Conservation (phyloP, 2,113 vertebrate genomes). For the Microcebus tavaratra region DNA sequence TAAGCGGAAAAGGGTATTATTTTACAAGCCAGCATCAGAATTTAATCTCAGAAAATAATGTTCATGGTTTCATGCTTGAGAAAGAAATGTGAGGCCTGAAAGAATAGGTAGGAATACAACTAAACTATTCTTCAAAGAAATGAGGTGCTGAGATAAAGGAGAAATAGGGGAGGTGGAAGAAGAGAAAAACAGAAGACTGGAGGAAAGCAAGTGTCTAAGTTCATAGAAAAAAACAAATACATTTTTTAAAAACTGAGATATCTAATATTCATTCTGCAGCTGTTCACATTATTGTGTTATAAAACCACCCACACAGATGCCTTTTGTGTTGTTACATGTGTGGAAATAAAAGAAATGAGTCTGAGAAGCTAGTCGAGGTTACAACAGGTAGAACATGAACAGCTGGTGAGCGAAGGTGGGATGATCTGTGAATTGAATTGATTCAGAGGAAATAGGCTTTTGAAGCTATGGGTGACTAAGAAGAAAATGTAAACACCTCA, state of each 20-base stretch:
- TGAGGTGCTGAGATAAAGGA: neutral
- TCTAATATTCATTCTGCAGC: neutral
- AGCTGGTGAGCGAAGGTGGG: neutral
- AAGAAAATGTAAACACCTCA: neutral
- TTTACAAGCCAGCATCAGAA: neutral
- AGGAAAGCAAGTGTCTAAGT: neutral
- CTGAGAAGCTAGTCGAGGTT: neutral
- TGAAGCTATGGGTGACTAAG: neutral
- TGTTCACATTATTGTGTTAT: neutral
- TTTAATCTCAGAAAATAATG: neutral
- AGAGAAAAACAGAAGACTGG: neutral
- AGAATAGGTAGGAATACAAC: neutral
- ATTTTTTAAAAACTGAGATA: neutral
- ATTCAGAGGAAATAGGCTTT: neutral
- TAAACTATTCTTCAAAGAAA: neutral
- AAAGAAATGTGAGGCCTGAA: neutral
- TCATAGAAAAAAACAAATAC: neutral
- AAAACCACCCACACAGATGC: neutral
- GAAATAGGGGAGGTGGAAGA: neutral
- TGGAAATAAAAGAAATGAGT: neutral
- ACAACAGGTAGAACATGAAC: rapidly evolving
- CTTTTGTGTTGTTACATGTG: neutral
- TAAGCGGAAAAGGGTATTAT: neutral
- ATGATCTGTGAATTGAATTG: neutral
- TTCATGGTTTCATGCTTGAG: neutral